phyloP scores from a whole-genome alignment of 2,888 invertebrate species.

The Pristionchus mayeri region DNA sequence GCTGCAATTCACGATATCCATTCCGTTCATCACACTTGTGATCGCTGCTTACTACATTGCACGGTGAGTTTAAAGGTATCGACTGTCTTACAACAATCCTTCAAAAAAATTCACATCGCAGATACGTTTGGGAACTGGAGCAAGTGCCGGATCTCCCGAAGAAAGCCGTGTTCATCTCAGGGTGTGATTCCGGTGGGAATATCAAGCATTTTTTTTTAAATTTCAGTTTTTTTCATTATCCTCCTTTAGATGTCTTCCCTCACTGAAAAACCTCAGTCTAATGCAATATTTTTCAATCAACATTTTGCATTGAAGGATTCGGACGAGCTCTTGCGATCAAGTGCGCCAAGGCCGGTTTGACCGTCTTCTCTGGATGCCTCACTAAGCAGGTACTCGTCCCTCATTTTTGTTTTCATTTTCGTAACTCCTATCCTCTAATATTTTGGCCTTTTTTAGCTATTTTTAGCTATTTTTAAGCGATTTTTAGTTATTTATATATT shows the following conservation, averaged over 20 bases:
- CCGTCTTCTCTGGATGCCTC: constrained; percentile 46
- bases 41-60: constrained; percentile 7
- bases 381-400: neutral
- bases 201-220: too few relatives aligned
- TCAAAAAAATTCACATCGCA: neutral
- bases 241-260: too few relatives aligned
- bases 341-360: constrained; percentile 39
- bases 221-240: too few relatives aligned
- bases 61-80: neutral
- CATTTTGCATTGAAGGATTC: constrained; percentile 8
- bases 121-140: constrained; percentile 41
- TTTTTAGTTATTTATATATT: too few relatives aligned
- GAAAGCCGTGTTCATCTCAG: constrained; percentile 46
- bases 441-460: too few relatives aligned
- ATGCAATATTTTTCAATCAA: neutral
- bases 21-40: neutral
- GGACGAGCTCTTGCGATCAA: constrained; percentile 45
- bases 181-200: constrained; percentile 42
- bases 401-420: neutral
- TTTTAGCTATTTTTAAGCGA: too few relatives aligned
- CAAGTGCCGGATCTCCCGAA: neutral
- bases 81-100: neutral
- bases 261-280: too few relatives aligned
- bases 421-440: too few relatives aligned
- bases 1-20: neutral